Evolutionary conservation across 2,888 invertebrate genomes (phyloP).

Genomic region (Lithophane semibrunnea): DNA sequence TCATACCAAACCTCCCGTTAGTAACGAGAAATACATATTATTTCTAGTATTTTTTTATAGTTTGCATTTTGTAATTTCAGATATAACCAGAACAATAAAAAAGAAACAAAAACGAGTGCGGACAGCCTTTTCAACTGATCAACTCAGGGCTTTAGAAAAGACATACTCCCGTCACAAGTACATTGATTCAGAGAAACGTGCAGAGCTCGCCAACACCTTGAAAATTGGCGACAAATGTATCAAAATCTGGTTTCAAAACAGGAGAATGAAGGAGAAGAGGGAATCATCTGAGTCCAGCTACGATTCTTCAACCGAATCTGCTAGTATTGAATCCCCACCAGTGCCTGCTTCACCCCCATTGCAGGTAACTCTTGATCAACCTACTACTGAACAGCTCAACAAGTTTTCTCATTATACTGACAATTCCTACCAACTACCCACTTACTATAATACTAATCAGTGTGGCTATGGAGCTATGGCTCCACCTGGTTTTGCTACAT

Average conservation of each 20-base stretch:
- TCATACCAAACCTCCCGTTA: not conserved
- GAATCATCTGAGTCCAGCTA: slow-evolving; percentile 80
- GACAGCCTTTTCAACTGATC: slow-evolving; percentile 94
- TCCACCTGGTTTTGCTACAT: slow-evolving; percentile 13
- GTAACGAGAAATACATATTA: not conserved
- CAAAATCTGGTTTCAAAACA: slow-evolving; percentile 96
- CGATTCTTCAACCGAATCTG: slow-evolving; percentile 73
- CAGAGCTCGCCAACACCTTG: slow-evolving; percentile 91
- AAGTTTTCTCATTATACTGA: slow-evolving; percentile 26
- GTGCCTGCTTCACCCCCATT: slow-evolving; percentile 30
- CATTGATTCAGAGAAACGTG: slow-evolving; percentile 91
- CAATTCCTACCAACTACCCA: slow-evolving; percentile 51
- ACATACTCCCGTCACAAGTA: slow-evolving; percentile 89
- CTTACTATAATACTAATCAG: slow-evolving; percentile 33
- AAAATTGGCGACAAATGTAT: slow-evolving; percentile 93
- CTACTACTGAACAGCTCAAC: slow-evolving; percentile 6
- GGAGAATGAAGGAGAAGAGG: slow-evolving; percentile 94
- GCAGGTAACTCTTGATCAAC: slow-evolving; percentile 20
- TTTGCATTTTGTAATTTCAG: slow-evolving; percentile 54
- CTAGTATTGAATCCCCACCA: slow-evolving; percentile 47
- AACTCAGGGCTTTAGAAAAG: slow-evolving; percentile 92
- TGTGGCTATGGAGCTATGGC: slow-evolving; percentile 8
- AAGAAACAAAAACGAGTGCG: slow-evolving; percentile 91
- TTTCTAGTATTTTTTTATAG: not conserved
- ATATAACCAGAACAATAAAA: slow-evolving; percentile 73